These are phyloP conservation scores for Athene cunicularia DNA, from an alignment of 2,113 vertebrate species.

Conservation along the genomic window DNA sequence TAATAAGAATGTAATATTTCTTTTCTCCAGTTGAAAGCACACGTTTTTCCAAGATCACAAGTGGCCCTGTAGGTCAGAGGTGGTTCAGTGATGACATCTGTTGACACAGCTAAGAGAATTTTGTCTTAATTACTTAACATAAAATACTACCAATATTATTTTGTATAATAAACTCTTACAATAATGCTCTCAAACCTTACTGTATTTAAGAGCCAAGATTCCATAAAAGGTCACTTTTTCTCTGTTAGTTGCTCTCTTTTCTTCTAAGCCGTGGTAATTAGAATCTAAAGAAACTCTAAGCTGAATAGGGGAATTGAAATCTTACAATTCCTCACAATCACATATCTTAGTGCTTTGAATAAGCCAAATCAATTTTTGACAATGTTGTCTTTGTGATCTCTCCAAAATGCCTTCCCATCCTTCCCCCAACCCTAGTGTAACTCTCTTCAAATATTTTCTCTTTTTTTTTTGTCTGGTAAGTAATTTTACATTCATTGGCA, in stretches of 20 bases:
- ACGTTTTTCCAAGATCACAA: not conserved
- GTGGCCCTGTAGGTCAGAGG: not conserved
- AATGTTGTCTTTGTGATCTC: constrained; percentile 49
- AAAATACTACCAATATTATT: not conserved
- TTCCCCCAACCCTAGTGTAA: not conserved
- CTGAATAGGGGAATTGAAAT: constrained; percentile 54
- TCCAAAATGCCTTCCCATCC: constrained; percentile 8
- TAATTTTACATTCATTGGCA: constrained; percentile 51
- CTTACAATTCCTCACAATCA: constrained; percentile 31
- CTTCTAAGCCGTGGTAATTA: constrained; percentile 14
- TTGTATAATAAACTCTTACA: not conserved
- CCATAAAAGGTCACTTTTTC: constrained; percentile 23
- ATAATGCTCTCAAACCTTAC: not conserved
- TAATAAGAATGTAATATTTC: not conserved
- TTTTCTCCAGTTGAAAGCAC: not conserved
- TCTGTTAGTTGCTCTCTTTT: constrained; percentile 20
- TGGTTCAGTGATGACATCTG: not conserved
- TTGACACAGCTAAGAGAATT: not conserved
- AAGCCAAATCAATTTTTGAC: constrained; percentile 55
- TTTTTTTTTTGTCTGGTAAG: not conserved
- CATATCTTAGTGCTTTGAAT: constrained; percentile 42
- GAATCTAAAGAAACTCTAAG: constrained; percentile 34
- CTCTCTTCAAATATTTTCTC: not conserved
- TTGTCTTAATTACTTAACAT: not conserved
- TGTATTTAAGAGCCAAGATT: constrained; percentile 48